Conservation (phyloP, 1,140 invertebrate species). For the Trichonephila clavipes region DNA sequence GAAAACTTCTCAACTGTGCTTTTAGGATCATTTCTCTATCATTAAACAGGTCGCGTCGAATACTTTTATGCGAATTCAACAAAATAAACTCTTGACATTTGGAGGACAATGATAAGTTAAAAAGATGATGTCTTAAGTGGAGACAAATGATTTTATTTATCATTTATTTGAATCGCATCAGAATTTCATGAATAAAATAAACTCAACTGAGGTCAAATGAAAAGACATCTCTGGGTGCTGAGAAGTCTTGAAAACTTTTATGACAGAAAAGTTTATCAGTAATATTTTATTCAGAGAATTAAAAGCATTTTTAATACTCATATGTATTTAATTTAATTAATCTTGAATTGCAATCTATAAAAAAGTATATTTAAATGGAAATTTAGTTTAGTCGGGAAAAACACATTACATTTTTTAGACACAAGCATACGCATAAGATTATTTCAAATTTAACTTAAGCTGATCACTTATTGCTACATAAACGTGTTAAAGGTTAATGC, state of each 20-base stretch:
- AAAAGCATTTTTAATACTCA: too few species aligned
- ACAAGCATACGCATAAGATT: not conserved
- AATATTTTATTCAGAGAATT: too few species aligned
- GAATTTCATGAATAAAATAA: not conserved
- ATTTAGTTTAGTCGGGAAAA: not conserved
- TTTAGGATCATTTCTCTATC: constrained; percentile 48
- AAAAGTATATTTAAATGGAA: not conserved
- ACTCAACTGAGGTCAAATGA: not conserved
- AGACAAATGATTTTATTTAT: not conserved
- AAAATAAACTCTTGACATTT: constrained; percentile 58
- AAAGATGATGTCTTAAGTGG: not conserved
- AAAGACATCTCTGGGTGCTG: too few species aligned
- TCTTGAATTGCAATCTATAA: too few species aligned
- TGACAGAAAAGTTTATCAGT: too few species aligned
- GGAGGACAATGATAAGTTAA: constrained; percentile 12
- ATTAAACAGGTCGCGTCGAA: constrained; percentile 53
- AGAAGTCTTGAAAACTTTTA: too few species aligned
- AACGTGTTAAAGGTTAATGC: too few species aligned
- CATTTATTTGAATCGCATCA: not conserved
- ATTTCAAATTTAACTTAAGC: too few species aligned
- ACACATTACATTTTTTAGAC: not conserved
- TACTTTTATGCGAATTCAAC: constrained; percentile 15
- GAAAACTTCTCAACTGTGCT: constrained; percentile 62
- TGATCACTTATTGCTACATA: too few species aligned
- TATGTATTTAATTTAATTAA: too few species aligned